Percentiles rank a stretch among this genome's conserved stretches.
Evolutionary conservation across 2,113 vertebrate genomes (phyloP).

Genomic region (Sceloporus tristichus): DNA sequence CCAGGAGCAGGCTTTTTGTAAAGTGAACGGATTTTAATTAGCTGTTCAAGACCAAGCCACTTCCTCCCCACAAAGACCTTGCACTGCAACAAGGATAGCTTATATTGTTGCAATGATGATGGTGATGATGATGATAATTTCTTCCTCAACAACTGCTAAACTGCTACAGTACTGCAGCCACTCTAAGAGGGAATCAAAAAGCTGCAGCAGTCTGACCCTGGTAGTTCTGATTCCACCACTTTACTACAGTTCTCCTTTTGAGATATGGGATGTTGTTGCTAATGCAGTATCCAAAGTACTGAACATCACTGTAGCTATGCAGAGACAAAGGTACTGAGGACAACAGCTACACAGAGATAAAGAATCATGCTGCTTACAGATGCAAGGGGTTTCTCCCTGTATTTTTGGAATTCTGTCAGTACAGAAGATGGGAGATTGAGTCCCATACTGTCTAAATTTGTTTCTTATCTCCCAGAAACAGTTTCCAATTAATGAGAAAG

Average conservation of each 20-base stretch:
- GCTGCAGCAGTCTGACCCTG: neutral
- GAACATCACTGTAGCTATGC: neutral
- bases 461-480: neutral
- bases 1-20: too few species aligned
- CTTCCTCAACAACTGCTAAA: neutral
- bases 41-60: too few species aligned
- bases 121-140: too few species aligned
- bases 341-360: neutral
- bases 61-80: too few species aligned
- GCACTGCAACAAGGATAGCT: too few species aligned
- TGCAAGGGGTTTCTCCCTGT: neutral
- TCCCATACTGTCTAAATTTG: neutral
- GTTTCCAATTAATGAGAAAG: constrained; percentile 23
- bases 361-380: neutral
- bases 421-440: neutral
- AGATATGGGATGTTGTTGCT: neutral
- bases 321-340: neutral
- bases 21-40: too few species aligned
- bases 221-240: neutral
- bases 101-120: too few species aligned
- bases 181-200: neutral
- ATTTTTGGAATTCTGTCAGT: neutral
- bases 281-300: neutral
- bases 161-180: neutral
- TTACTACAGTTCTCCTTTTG: neutral